Evolutionary conservation across 2,113 vertebrate species (phyloP), one percentile per base, ranked within the genome.

Genomic region (Hylia prasina): DNA sequence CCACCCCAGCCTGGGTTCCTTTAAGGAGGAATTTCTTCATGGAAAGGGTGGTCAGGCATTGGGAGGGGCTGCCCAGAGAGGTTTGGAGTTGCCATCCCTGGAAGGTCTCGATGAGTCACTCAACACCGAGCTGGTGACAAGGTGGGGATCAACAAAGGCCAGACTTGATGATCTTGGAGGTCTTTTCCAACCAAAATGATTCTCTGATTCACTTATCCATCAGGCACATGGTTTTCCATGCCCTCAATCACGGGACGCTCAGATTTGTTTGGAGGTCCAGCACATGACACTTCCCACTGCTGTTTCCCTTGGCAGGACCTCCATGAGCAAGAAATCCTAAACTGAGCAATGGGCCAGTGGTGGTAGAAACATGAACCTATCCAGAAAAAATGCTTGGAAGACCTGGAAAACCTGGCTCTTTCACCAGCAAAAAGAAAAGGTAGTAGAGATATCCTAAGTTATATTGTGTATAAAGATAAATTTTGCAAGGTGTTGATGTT

Each of bases 41-140:
- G 39, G 69, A 39, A 45, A 30, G 19, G 22, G 7, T 33, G 23
- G 15, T 17, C 4, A 9, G 33, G 19, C 23, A 2, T 25, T n/a
- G 39, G 69, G 6, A 57, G 12, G 18, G 11, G 10, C 31, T 50
- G 18, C 15, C 15, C 15, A 5, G 58, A 8, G 15, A 40, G 13
- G 16, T n/a, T 5, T 73, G 39, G 45, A 21, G 13, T n/a, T 5
- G 3, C 2, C 33, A 39, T 12, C 7, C 8, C 45, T 30, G 28
- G 39, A 30, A 45, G 0, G 7, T 2, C 24, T 35, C 47, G 17
- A 31, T 0, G 0, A n/a, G 69, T 19, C 16, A 12, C 28, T 44
- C 22, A 33, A 2, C 28, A 13, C 42, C 50, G 58, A 17, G 13
- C 44, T 44, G 23, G 27, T 4, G 18, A 33, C 23, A 13, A 33